phyloP scores from a whole-genome alignment of 2,888 invertebrate species.

The Chironomus tentans region DNA sequence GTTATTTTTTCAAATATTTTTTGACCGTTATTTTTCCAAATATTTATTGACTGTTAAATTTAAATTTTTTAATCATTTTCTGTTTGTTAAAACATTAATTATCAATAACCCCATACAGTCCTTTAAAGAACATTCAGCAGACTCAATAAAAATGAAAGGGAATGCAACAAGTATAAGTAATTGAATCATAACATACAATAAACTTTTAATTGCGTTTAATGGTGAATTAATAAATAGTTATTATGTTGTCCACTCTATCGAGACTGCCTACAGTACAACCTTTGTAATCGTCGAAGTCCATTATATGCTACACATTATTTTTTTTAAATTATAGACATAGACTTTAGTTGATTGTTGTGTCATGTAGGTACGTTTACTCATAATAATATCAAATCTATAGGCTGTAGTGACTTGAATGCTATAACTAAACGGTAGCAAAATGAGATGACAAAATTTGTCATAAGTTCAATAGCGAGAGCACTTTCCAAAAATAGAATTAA shows the following conservation, averaged over 20 bases:
- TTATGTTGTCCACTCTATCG: conserved; percentile 14
- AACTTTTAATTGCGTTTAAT: conserved; percentile 17
- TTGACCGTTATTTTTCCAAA: not conserved
- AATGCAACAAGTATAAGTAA: not conserved
- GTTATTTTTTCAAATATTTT: too few relatives aligned
- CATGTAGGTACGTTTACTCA: not conserved
- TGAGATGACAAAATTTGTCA: conserved; percentile 23
- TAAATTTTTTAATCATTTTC: too few relatives aligned
- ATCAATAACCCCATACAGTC: not conserved
- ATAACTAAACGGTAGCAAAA: not conserved
- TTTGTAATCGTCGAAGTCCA: too few relatives aligned
- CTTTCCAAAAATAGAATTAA: conserved; percentile 6
- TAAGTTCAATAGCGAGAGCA: not conserved
- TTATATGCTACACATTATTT: not conserved
- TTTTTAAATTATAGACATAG: not conserved
- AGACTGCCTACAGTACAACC: not conserved
- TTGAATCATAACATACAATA: conserved; percentile 19
- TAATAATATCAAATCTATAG: too few relatives aligned
- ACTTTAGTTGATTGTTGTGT: not conserved
- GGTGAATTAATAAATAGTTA: conserved; percentile 13
- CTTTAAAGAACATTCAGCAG: too few relatives aligned
- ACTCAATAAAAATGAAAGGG: not conserved
- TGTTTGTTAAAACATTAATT: not conserved
- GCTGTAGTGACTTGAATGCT: not conserved
- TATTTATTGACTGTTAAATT: too few relatives aligned